Conservation (phyloP, 2,113 vertebrate genomes). For the Hyla sarda region DNA sequence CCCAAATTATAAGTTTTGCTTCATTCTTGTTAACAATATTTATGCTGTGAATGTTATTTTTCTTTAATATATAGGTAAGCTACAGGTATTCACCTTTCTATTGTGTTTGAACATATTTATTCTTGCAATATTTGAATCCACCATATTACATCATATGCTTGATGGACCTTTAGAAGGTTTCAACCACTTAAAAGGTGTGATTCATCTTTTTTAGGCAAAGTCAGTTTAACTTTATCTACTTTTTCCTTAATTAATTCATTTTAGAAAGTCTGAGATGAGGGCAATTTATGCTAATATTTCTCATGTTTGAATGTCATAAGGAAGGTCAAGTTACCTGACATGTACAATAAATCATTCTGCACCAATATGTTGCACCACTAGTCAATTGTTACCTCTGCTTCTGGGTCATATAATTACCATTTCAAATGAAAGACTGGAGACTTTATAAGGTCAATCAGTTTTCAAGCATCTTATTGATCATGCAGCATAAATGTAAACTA, state of each 20-base stretch:
- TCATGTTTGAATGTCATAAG: not conserved
- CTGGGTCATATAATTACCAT: slow-evolving; percentile 34
- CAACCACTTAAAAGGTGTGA: not conserved
- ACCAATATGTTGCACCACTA: not conserved
- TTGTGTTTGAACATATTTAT: too few species aligned
- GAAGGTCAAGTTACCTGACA: slow-evolving; percentile 15
- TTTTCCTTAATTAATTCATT: not conserved
- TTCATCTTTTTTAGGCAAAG: not conserved
- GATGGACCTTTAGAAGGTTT: not conserved
- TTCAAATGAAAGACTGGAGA: slow-evolving; percentile 7
- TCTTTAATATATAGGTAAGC: too few species aligned
- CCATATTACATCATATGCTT: not conserved
- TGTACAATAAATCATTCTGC: slow-evolving; percentile 16
- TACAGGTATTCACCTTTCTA: too few species aligned
- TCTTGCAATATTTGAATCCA: too few species aligned
- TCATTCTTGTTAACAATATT: too few species aligned
- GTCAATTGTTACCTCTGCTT: slow-evolving; percentile 9
- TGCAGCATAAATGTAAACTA: not conserved
- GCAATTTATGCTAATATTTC: not conserved
- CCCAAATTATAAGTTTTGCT: too few species aligned
- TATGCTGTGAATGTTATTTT: too few species aligned
- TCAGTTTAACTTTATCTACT: not conserved
- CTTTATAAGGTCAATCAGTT: slow-evolving; percentile 23
- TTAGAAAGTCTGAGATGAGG: not conserved
- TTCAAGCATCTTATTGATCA: not conserved